Evolutionary conservation across 2,113 vertebrate species (phyloP).

Genomic region (Istiophorus platypterus): DNA sequence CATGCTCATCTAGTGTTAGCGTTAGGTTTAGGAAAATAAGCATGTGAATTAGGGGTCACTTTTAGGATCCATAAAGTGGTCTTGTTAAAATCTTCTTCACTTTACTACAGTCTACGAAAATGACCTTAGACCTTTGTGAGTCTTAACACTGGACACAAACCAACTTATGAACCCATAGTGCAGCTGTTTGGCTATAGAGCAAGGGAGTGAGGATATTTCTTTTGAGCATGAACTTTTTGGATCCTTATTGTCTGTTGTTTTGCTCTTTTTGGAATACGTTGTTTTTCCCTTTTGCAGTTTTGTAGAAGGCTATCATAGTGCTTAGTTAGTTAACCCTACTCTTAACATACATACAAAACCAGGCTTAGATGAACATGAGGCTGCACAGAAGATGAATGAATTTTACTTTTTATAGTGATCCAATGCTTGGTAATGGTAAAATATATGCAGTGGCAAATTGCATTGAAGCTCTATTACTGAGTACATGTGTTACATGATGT

Average conservation of each 20-base stretch:
- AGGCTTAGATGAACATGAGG: not conserved
- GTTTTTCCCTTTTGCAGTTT: not conserved
- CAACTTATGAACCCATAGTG: not conserved
- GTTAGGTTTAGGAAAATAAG: conserved; percentile 4
- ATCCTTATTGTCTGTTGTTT: not conserved
- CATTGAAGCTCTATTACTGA: not conserved
- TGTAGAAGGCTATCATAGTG: not conserved
- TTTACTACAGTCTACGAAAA: conserved; percentile 5
- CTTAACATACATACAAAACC: not conserved
- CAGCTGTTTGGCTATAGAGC: conserved; percentile 33
- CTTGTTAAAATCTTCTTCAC: not conserved
- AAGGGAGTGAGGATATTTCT: conserved; percentile 8
- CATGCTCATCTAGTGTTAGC: not conserved
- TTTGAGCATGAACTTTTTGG: conserved; percentile 28
- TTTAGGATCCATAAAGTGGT: conserved; percentile 3
- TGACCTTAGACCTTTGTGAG: not conserved
- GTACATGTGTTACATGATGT: not conserved
- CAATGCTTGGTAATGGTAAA: not conserved
- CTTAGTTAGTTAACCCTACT: not conserved
- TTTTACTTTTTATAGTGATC: not conserved
- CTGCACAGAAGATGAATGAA: not conserved
- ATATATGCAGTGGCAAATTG: not conserved
- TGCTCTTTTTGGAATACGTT: not conserved
- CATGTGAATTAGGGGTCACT: not conserved
- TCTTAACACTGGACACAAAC: conserved; percentile 26